Base-by-base conservation (phyloP, 1,140 invertebrate species). In the Holotrichia oblita region DNA sequence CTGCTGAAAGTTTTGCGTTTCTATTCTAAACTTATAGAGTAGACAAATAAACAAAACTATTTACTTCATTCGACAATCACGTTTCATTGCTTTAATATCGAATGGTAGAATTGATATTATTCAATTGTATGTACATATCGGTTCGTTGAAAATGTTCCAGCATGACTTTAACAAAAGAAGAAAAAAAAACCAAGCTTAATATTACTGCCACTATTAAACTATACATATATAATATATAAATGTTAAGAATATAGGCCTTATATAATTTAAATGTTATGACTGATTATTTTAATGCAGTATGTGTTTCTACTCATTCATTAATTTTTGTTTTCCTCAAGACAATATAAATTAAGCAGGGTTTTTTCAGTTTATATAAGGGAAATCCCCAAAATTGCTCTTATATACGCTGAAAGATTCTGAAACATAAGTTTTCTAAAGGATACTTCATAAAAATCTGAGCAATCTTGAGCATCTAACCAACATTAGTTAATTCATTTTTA, bases 1-100 rank as follows among this genome's bases (percentile, higher is more conserved):
- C n/a, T n/a, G n/a, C n/a, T n/a, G n/a, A n/a, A n/a, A n/a, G n/a
- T n/a, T n/a, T n/a, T n/a, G n/a, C n/a, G n/a, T n/a, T n/a, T n/a
- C n/a, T n/a, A n/a, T 34, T 34, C 27, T 34, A 34, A 34, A 34
- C 27, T 34, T 34, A 34, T 34, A 34, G 4, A 34, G 2, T 4
- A 34, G 27, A 34, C 27, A 34, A 34, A 34, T 34, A 34, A 34
- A 34, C 27, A 34, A 34, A 34, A 10, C 17, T 24, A 69, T 22
- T 69, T 69, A 69, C n/a, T 69, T 69, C 22, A 69, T 69, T 69
- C 8, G 61, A 69, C 61, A 69, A 69, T 69, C 61, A 69, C 61
- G 20, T 10, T 69, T 20, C 12, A 14, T 69, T 69, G 61, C 20
- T 12, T n/a, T 55, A 55, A n/a, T 6, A 55, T n/a, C 9, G 48